These are phyloP conservation scores for Metaphire vulgaris DNA, from an alignment of 1,140 invertebrate genomes.

Conservation along the genomic window DNA sequence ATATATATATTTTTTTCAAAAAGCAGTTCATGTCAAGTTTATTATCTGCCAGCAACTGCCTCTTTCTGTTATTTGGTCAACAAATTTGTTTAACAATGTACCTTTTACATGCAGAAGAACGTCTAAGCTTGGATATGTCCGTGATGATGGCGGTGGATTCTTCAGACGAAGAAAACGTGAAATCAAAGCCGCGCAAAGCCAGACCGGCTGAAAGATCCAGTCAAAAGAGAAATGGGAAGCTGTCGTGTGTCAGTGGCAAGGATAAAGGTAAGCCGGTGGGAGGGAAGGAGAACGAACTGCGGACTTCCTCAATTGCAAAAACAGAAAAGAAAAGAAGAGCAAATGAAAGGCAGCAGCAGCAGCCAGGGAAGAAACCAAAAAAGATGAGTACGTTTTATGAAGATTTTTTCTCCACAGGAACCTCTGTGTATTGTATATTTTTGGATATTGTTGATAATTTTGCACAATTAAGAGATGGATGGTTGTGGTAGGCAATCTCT, in stretches of 20 bases:
- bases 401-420: too few species aligned
- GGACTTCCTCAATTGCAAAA: background rate
- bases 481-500: too few species aligned
- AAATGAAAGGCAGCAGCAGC: background rate
- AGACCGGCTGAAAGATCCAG: background rate
- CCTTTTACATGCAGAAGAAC: background rate
- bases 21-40: too few species aligned
- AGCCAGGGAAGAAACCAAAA: background rate
- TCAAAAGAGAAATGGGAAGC: background rate
- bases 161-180: background rate
- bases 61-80: too few species aligned
- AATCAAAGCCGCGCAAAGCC: background rate
- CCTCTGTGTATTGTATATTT: too few species aligned
- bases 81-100: too few species aligned
- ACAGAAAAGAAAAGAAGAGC: background rate
- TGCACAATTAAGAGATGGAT: too few species aligned
- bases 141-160: background rate
- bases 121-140: background rate
- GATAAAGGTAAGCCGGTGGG: background rate
- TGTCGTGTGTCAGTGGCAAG: background rate
- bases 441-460: too few species aligned
- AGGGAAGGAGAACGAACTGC: background rate
- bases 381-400: background rate
- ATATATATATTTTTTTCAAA: too few species aligned
- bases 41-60: too few species aligned